phyloP scores from a whole-genome alignment of 2,888 invertebrate species.

The Petrolisthes manimaculis region DNA sequence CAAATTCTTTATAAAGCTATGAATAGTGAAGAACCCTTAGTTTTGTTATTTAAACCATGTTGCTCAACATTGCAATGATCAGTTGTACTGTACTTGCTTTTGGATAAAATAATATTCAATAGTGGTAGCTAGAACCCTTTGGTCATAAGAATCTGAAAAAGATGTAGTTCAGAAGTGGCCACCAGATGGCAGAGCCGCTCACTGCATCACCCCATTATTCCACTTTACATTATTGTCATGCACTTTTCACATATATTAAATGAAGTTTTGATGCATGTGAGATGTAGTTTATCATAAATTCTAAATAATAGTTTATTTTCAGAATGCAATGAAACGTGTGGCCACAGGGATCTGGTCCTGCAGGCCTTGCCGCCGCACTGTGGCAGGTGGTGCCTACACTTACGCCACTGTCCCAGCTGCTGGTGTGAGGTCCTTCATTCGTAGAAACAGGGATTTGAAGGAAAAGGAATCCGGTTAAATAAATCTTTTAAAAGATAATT shows the following conservation, averaged over 20 bases:
- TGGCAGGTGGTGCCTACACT: slow-evolving; percentile 95
- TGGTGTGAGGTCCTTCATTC: slow-evolving; percentile 95
- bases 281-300: slow-evolving; percentile 43
- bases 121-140: too few species aligned
- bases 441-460: slow-evolving; percentile 93
- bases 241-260: not conserved
- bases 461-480: slow-evolving; percentile 70
- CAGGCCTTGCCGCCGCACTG: slow-evolving; percentile 95
- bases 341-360: slow-evolving; percentile 99
- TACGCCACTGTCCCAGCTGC: slow-evolving; percentile 98
- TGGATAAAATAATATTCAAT: too few species aligned
- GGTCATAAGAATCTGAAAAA: too few species aligned
- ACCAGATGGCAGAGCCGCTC: too few species aligned
- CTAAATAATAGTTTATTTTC: slow-evolving; percentile 66
- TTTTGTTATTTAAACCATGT: too few species aligned
- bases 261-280: not conserved
- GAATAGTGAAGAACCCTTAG: too few species aligned
- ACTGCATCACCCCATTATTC: not conserved
- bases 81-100: too few species aligned
- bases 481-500: not conserved
- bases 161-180: too few species aligned
- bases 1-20: too few species aligned
- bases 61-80: too few species aligned
- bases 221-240: not conserved
- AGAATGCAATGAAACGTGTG: slow-evolving; percentile 98